Evolutionary conservation across 1,140 invertebrate genomes (phyloP).

Genomic region (Meloidogyne exigua): DNA sequence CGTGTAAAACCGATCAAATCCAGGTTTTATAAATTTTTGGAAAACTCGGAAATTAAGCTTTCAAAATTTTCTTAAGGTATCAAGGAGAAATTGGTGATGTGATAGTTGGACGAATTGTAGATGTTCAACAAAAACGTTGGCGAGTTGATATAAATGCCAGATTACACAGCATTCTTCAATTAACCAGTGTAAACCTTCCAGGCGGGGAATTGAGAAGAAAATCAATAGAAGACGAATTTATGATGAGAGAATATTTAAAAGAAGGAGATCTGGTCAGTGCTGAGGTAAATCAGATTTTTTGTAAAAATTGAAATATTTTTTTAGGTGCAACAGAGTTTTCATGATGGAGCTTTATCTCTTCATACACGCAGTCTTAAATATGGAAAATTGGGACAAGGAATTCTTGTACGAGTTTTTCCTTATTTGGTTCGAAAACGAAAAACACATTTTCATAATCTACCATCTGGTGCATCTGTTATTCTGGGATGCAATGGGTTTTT

Average conservation of each 20-base stretch:
- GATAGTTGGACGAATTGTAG: constrained; percentile 85
- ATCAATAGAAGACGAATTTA: constrained; percentile 91
- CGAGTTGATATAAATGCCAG: constrained; percentile 90
- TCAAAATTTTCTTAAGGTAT: constrained; percentile 63
- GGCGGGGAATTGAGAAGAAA: constrained; percentile 89
- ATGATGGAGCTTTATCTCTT: constrained; percentile 85
- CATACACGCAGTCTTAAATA: constrained; percentile 95
- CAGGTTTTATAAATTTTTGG: constrained; percentile 66
- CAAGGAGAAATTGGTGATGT: constrained; percentile 91
- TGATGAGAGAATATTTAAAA: constrained; percentile 88
- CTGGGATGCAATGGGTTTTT: constrained; percentile 85
- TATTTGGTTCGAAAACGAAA: constrained; percentile 89
- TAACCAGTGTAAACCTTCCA: constrained; percentile 93
- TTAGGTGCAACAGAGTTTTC: constrained; percentile 87
- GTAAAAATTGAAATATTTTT: not conserved
- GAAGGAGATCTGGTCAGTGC: constrained; percentile 94
- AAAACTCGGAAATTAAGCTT: not conserved
- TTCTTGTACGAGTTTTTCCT: constrained; percentile 80
- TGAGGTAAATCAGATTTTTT: constrained; percentile 23
- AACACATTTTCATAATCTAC: constrained; percentile 90
- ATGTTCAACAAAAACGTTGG: constrained; percentile 84
- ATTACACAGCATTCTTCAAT: constrained; percentile 79
- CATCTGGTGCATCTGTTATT: constrained; percentile 84
- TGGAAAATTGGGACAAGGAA: constrained; percentile 86
- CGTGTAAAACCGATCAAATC: constrained; percentile 84